Conservation (phyloP, 2,888 invertebrate genomes). For the Drosophila demipolita region DNA sequence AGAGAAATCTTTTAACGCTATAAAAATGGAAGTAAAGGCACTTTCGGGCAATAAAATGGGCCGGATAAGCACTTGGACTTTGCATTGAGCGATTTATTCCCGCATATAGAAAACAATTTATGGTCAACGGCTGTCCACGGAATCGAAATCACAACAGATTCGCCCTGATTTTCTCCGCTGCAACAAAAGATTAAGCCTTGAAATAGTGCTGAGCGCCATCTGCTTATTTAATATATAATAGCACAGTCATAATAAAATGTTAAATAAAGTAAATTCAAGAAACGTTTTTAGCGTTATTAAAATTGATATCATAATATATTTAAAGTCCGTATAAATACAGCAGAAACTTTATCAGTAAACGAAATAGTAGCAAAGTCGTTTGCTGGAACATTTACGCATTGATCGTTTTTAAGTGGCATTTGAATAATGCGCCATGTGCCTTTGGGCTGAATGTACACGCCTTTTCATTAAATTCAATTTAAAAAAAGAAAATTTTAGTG, state of each 20-base stretch:
- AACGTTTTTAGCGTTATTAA: not conserved
- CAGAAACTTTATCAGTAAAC: not conserved
- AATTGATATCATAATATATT: not conserved
- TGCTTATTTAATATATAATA: slow-evolving; percentile 6
- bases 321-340: not conserved
- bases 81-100: slow-evolving; percentile 76
- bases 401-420: slow-evolving; percentile 65
- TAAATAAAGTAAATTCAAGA: not conserved
- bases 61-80: slow-evolving; percentile 76
- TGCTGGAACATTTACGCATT: slow-evolving; percentile 40
- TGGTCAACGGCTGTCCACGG: slow-evolving; percentile 24
- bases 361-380: slow-evolving; percentile 14
- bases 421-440: slow-evolving; percentile 68
- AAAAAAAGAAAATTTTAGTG: slow-evolving; percentile 71
- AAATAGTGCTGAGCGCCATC: not conserved
- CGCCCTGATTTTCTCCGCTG: slow-evolving; percentile 11
- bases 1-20: slow-evolving; percentile 63
- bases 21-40: slow-evolving; percentile 58
- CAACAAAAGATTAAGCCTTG: not conserved
- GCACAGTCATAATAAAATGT: not conserved
- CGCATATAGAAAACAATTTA: slow-evolving; percentile 66
- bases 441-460: slow-evolving; percentile 62
- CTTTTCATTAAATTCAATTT: slow-evolving; percentile 79
- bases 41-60: slow-evolving; percentile 67
- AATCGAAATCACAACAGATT: slow-evolving; percentile 19